Evolutionary conservation across 2,797 vertebrate species (phyloP).

Genomic region (Hoplostethus mediterraneus): DNA sequence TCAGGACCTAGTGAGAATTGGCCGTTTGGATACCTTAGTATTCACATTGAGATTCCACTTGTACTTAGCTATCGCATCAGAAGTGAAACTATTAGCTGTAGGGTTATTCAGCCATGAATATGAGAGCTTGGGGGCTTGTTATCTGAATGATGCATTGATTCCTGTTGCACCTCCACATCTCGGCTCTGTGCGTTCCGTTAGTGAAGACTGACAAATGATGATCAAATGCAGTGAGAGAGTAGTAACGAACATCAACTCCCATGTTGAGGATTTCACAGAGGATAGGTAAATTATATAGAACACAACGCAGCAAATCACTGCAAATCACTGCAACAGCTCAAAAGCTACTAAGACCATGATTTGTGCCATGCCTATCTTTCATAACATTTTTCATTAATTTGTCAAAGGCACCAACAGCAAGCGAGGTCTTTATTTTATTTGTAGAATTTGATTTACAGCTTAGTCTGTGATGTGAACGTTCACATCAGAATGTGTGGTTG

Average conservation of each 20-base stretch:
- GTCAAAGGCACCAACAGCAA: slow-evolving; percentile 17
- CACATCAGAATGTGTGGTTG: slow-evolving; percentile 64
- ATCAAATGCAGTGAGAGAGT: slow-evolving; percentile 4
- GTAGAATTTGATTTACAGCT: slow-evolving; percentile 31
- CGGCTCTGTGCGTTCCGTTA: slow-evolving; percentile 40
- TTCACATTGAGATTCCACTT: slow-evolving; percentile 23
- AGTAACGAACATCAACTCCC: slow-evolving; percentile 23
- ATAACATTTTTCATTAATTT: slow-evolving; percentile 11
- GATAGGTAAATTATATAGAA: slow-evolving; percentile 27
- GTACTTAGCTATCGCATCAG: slow-evolving; percentile 13
- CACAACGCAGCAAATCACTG: not conserved
- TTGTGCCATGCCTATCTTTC: slow-evolving; percentile 3
- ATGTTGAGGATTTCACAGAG: slow-evolving; percentile 21
- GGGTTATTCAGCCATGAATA: slow-evolving; percentile 37
- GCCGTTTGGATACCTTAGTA: slow-evolving; percentile 13
- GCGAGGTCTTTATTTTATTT: slow-evolving; percentile 12
- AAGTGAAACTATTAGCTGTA: slow-evolving; percentile 39
- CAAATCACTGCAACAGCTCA: not conserved
- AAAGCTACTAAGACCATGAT: slow-evolving; percentile 4
- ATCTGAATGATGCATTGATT: slow-evolving; percentile 58
- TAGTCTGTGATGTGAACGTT: slow-evolving; percentile 37
- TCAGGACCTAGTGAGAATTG: not conserved
- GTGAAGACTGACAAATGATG: slow-evolving; percentile 45
- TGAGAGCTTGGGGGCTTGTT: slow-evolving; percentile 35
- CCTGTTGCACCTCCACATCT: slow-evolving; percentile 21